These are phyloP conservation scores for Anthopleura sola DNA, from an alignment of 64 coral and sea anemone species.

Conservation along the genomic window DNA sequence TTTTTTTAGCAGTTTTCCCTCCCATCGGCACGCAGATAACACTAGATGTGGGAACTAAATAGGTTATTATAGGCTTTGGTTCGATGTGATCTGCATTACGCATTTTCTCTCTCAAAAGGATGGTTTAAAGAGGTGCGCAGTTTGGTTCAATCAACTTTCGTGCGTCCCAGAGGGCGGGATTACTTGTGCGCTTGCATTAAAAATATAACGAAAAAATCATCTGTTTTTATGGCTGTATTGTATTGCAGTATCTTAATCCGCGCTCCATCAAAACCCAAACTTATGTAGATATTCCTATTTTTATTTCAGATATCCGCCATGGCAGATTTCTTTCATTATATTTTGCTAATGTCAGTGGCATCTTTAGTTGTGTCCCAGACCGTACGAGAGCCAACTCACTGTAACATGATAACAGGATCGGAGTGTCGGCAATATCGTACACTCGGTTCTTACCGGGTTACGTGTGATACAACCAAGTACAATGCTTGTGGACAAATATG, in stretches of 20 bases:
- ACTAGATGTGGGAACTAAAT: too few species aligned
- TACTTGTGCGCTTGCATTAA: too few species aligned
- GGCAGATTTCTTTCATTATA: background rate
- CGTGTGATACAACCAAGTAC: conserved; percentile 22
- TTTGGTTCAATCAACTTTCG: too few species aligned
- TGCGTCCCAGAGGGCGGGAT: too few species aligned
- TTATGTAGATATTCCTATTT: background rate
- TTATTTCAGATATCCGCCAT: background rate
- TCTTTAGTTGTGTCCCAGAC: background rate
- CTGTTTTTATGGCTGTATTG: too few species aligned
- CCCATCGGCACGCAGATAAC: background rate
- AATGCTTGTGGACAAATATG: conserved; percentile 66
- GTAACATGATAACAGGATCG: conserved; percentile 40
- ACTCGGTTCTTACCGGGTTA: conserved; percentile 15
- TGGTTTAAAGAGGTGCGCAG: too few species aligned
- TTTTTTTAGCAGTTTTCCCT: background rate
- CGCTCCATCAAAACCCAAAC: too few species aligned
- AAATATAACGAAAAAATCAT: too few species aligned
- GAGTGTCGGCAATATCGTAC: conserved; percentile 60
- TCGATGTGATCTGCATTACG: too few species aligned
- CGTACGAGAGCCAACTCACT: conserved; percentile 4
- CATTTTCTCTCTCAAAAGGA: too few species aligned
- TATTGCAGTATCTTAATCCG: too few species aligned
- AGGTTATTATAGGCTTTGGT: too few species aligned
- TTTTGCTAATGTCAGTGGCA: background rate